phyloP scores from a whole-genome alignment of 2,888 invertebrate genomes.

The Herminia tarsipennalis region DNA sequence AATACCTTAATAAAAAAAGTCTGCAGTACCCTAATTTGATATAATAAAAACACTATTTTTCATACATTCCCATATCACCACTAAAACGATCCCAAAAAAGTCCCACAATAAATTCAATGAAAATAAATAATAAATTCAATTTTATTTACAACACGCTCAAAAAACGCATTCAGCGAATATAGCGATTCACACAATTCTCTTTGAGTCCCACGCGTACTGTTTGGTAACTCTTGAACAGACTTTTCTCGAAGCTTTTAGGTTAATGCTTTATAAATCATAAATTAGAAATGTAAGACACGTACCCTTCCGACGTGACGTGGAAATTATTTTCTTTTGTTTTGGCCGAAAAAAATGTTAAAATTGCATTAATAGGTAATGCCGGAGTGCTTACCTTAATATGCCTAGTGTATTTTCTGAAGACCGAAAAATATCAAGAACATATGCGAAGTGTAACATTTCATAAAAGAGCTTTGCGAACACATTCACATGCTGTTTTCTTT shows the following conservation, averaged over 20 bases:
- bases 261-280: constrained; percentile 75
- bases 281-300: constrained; percentile 66
- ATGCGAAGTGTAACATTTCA: constrained; percentile 4
- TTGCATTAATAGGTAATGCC: constrained; percentile 48
- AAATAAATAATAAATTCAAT: constrained; percentile 42
- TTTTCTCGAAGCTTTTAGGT: constrained; percentile 66
- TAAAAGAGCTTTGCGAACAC: background rate
- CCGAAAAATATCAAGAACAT: constrained; percentile 2
- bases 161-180: constrained; percentile 39
- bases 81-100: constrained; percentile 24
- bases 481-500: background rate
- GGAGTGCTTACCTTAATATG: constrained; percentile 30
- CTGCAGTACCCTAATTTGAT: no score
- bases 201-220: constrained; percentile 55
- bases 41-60: background rate
- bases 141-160: constrained; percentile 33
- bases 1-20: background rate
- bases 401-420: constrained; percentile 12
- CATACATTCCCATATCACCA: constrained; percentile 21
- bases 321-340: constrained; percentile 49
- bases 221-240: constrained; percentile 53
- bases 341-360: constrained; percentile 42
- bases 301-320: constrained; percentile 56
- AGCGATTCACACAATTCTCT: constrained; percentile 49
- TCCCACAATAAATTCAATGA: constrained; percentile 29